Base-by-base conservation (phyloP, 2,888 invertebrate genomes). In the Sesia apiformis region DNA sequence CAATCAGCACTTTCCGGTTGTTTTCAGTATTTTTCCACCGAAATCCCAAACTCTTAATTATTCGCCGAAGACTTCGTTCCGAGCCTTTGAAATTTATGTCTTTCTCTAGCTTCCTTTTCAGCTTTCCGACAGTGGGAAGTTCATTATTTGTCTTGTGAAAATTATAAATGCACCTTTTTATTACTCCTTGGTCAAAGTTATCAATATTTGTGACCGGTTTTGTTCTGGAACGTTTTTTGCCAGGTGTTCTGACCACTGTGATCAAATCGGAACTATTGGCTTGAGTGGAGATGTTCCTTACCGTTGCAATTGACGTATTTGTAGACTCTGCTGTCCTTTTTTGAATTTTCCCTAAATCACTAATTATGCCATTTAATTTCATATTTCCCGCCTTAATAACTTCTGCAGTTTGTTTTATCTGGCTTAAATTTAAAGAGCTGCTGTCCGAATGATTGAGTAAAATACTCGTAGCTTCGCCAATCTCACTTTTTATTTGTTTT, bases 111-210 rank as follows among this genome's bases (percentile, higher is more conserved):
- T 60, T 63, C 55, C 55, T 51, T 53, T 49, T 50, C 4, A 71
- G 52, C 49, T 63, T 63, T 7, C 49, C 53, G 7, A 70, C 49
- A 4, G 70, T 66, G 1, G 64, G 66, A 3, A 71, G 54, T 52
- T 69, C 67, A 51, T 72, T 69, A 40, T 68, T 55, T 3, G 62
- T 63, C 4, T 52, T 6, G 53, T 73, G 70, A 50, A 64, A 72
- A 56, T 69, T 72, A 49, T 74, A 68, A 4, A 72, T 62, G 41
- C 62, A 64, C 38, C 67, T 65, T 59, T 63, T 71, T 38, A 72
- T 67, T 0, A 69, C 66, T 3, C 64, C 61, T 57, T 66, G 62
- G 51, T 69, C 64, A 52, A 70, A 70, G 41, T 54, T 61, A 43
- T 70, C 67, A 3, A 69, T 61, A 1, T 53, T 63, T 3, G 69